These are phyloP conservation scores for Tineola bisselliella DNA, from an alignment of 2,888 invertebrate genomes.

Conservation along the genomic window DNA sequence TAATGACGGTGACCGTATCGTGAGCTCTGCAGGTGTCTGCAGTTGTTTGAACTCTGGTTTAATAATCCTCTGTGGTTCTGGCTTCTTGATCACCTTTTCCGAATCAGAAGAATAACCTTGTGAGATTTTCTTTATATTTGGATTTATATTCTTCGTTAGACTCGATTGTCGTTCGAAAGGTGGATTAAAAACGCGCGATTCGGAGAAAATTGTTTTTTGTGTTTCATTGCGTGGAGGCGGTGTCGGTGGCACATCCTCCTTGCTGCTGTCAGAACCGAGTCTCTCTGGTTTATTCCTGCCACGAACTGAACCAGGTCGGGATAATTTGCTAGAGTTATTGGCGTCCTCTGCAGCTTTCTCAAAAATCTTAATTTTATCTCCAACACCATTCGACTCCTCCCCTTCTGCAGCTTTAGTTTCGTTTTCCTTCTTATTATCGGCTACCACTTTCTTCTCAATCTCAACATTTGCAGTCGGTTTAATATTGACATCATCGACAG, in stretches of 20 bases:
- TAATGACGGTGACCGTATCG: constrained; percentile 55
- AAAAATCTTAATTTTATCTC: constrained; percentile 59
- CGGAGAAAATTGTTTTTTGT: background rate
- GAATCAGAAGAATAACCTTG: constrained; percentile 19
- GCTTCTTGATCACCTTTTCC: constrained; percentile 31
- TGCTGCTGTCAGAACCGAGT: constrained; percentile 18
- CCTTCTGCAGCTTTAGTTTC: constrained; percentile 9
- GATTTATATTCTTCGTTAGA: constrained; percentile 25
- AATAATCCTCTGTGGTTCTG: constrained; percentile 53
- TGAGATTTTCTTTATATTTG: constrained; percentile 17
- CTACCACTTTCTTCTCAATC: constrained; percentile 18
- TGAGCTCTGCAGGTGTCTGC: constrained; percentile 46
- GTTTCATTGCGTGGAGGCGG: constrained; percentile 26
- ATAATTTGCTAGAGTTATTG: constrained; percentile 26
- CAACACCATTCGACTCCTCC: constrained; percentile 55
- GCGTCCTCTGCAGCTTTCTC: constrained; percentile 58
- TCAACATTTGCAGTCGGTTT: constrained; percentile 2
- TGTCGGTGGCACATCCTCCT: constrained; percentile 34
- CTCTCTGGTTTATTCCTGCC: constrained; percentile 32
- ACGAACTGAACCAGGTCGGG: constrained; percentile 43
- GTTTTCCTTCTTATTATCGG: constrained; percentile 15
- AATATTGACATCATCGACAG: constrained; percentile 14
- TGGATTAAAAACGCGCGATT: constrained; percentile 15
- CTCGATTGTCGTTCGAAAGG: constrained; percentile 33
- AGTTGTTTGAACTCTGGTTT: constrained; percentile 58